Evolutionary conservation across 2,797 vertebrate genomes (phyloP), one percentile per base, ranked within the genome.

Genomic region (Enteromius viviparus): DNA sequence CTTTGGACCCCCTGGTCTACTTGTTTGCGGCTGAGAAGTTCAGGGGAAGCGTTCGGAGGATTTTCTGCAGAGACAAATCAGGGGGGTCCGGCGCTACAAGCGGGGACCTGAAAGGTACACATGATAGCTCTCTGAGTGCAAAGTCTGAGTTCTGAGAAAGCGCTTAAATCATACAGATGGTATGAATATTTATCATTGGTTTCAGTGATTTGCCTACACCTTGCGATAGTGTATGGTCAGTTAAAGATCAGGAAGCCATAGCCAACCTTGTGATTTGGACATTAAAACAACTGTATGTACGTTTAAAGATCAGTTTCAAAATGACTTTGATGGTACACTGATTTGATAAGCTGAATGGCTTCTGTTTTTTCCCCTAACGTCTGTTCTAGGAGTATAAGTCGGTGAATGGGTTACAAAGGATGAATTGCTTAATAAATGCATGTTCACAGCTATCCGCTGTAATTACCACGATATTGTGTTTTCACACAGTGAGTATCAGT

Each of bases 11-110:
- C 0, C 87, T 99, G 84, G 95, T 99, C 90, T 99, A 99, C 86
- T 95, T 99, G 81, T 98, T 99, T 0, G 96, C 97, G 10, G 97
- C 97, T 0, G 97, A 99, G 93, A 99, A 99, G 92, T 99, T 99
- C 88, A 96, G 94, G 0, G 95, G 96, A 0, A 95, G 96, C 3
- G 87, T 99, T 29, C 94, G 88, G 78, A 91, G 90, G n/a, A 81
- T 99, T 83, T 92, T 98, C 47, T 96, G 96, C 37, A 92, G 92
- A 87, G 93, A 94, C 55, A 93, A 88, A 80, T 85, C 89, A 0
- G 76, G 88, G 0, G 53, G 90, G 40, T 95, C 91, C 0, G 86
- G 89, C 1, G 93, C 95, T 23, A 96, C 96, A 72, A 96, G 96
- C 0, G 95, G 93, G 0, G 98, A 99, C 42, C 92, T 96, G 2